Evolutionary conservation across 2,797 vertebrate species (phyloP), one percentile per base, ranked within the genome.

Genomic region (Micrastur ruficollis): DNA sequence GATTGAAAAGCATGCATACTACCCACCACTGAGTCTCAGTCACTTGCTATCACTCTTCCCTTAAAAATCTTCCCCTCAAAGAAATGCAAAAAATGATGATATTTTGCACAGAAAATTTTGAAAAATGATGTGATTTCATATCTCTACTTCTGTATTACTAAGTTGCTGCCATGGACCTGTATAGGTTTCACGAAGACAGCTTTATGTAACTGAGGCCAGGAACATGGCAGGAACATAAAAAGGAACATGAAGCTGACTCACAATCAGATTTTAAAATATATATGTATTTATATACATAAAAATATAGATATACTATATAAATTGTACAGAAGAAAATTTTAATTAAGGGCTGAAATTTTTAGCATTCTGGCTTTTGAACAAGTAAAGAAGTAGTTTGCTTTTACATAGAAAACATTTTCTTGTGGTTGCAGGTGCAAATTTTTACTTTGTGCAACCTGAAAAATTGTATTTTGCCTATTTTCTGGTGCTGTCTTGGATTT

Each of bases 41-140:
- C 89, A 86, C 56, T 94, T 96, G 46, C 91, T 95, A 59, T 81
- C 63, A 91, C 75, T 90, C 25, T 94, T 91, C 55, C 32, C 42
- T 65, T 84, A 83, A 71, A 92, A 89, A 32, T 56, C 15, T 52
- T 84, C 31, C 38, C 34, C 34, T 62, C n/a, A 61, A 66, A 86
- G 17, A 31, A 84, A 65, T 73, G n/a, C 36, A 88, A 89, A 82
- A 95, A 61, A 17, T 22, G 4, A 55, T 25, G 31, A 27, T 32
- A 25, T 87, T 83, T 93, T 90, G 50, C 79, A 65, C 20, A 79
- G 62, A 81, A 91, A 87, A 61, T 36, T 91, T 94, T 56, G 49
- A 55, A 81, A 76, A 44, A 42, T 65, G 91, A 55, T 58, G 36
- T 86, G 1, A 89, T 92, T 86, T 94, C 72, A 32, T 75, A 76